Base-by-base conservation (phyloP, 2,113 vertebrate genomes). In the Upupa epops region DNA sequence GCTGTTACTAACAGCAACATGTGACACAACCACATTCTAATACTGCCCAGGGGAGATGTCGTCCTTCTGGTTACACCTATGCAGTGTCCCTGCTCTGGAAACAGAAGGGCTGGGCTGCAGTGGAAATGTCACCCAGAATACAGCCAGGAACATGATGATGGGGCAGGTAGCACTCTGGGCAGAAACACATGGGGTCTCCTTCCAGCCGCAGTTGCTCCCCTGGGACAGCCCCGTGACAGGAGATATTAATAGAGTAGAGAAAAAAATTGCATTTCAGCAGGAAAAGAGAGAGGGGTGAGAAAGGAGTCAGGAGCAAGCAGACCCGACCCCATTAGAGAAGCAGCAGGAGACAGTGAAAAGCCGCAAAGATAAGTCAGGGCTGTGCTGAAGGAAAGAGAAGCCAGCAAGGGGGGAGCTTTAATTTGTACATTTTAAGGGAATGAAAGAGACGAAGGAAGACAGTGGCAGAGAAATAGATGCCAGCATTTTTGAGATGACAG, bases 321-420 rank as follows among this genome's bases (percentile, higher is more conserved):
- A 72, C 28, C 59, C 82, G 90, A 94, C 90, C 80, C 86, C 92
- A 93, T 95, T 88, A 95, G 70, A 76, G 86, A 82, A 81, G 36
- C 70, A 82, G 88, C 6, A 1, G 83, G 86, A 94, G 86, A 66
- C 83, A 92, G 63, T 18, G 63, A 65, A 78, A 75, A 69, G 64
- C 77, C 72, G 52, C 36, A 36, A 55, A 74, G 85, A 46, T n/a
- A 74, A 95, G 46, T 54, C 49, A 65, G 73, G 34, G 83, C 77
- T 65, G 66, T 32, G 58, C 12, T 74, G 65, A 80, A 83, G 72
- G 83, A 25, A 83, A 77, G 37, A 64, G 60, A 1, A 91, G 22
- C 54, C 86, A 90, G 76, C 24, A 75, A 83, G 36, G 40, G 15
- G 66, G 90, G 40, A 78, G 80, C 86, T 91, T 82, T 92, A 83